phyloP scores from a whole-genome alignment of 2,888 invertebrate species.

The Bombylius discolor region DNA sequence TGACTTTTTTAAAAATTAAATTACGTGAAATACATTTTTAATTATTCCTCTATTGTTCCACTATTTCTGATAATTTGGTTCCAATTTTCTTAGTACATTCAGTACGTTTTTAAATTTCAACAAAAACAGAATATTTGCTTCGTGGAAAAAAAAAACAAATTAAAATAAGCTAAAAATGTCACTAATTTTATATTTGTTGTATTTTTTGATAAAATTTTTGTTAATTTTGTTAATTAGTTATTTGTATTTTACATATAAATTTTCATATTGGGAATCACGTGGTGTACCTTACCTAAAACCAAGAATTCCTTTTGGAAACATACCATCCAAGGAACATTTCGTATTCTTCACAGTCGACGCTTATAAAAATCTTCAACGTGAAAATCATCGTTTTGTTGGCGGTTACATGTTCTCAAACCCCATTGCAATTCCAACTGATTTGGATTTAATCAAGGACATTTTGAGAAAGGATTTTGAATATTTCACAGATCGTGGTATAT shows the following conservation, averaged over 20 bases:
- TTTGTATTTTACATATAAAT: not conserved
- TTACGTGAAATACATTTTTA: too few species aligned
- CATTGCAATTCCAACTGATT: constrained; percentile 9
- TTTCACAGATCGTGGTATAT: constrained; percentile 21
- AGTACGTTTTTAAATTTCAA: too few species aligned
- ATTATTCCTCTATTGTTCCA: too few species aligned
- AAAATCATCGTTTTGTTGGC: constrained; percentile 3
- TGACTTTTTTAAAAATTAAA: too few species aligned
- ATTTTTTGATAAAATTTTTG: not conserved
- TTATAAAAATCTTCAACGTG: constrained; percentile 7
- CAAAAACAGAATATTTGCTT: too few species aligned
- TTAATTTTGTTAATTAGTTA: not conserved
- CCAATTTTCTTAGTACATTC: too few species aligned
- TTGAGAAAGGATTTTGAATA: constrained; percentile 23
- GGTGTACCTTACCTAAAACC: constrained; percentile 15
- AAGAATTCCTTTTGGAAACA: constrained; percentile 21
- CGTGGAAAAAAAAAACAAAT: too few species aligned
- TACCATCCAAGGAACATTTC: not conserved
- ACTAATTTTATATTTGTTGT: not conserved
- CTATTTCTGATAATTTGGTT: too few species aligned
- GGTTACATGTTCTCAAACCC: constrained; percentile 8
- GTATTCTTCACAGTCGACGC: not conserved
- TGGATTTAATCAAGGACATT: constrained; percentile 20
- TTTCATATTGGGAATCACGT: constrained; percentile 12
- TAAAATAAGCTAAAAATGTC: not conserved